Evolutionary conservation across 2,797 vertebrate species (phyloP).

Genomic region (Pagetopsis macropterus): DNA sequence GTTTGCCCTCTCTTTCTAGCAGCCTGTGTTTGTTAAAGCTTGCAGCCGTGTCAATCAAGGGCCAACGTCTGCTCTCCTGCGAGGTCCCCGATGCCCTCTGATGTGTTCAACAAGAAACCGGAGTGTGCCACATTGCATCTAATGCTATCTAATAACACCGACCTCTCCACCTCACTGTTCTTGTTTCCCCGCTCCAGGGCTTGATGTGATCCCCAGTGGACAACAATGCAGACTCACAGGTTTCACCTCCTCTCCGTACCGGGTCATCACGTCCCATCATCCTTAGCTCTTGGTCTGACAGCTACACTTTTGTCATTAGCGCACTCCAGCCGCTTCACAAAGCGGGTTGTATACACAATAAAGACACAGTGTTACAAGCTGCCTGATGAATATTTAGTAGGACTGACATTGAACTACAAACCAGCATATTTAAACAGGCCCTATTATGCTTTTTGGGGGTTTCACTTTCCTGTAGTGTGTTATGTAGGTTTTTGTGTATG

Average conservation of each 20-base stretch:
- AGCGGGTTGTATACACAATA: constrained; percentile 8
- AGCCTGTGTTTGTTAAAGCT: constrained; percentile 50
- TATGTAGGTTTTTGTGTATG: too few relatives aligned
- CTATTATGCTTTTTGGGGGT: too few relatives aligned
- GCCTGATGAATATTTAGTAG: constrained; percentile 33
- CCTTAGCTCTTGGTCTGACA: constrained; percentile 45
- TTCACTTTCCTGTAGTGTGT: too few relatives aligned
- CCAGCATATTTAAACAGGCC: neutral
- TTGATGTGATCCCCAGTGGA: constrained; percentile 21
- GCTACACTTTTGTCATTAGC: constrained; percentile 10
- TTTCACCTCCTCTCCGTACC: constrained; percentile 8
- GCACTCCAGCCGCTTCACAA: constrained; percentile 6
- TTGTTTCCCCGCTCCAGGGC: constrained; percentile 30
- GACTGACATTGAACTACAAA: constrained; percentile 22
- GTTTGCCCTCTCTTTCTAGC: constrained; percentile 24
- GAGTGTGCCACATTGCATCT: constrained; percentile 45
- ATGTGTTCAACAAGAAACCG: constrained; percentile 60
- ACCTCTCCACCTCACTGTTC: constrained; percentile 48
- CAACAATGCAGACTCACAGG: constrained; percentile 1
- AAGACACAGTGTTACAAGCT: constrained; percentile 18
- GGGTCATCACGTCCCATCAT: constrained; percentile 58
- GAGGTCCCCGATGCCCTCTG: constrained; percentile 49
- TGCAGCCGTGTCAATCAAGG: constrained; percentile 64
- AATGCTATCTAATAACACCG: constrained; percentile 57
- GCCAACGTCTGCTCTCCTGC: constrained; percentile 24